Conservation (phyloP, 2,113 vertebrate species). For the Anas platyrhynchos region DNA sequence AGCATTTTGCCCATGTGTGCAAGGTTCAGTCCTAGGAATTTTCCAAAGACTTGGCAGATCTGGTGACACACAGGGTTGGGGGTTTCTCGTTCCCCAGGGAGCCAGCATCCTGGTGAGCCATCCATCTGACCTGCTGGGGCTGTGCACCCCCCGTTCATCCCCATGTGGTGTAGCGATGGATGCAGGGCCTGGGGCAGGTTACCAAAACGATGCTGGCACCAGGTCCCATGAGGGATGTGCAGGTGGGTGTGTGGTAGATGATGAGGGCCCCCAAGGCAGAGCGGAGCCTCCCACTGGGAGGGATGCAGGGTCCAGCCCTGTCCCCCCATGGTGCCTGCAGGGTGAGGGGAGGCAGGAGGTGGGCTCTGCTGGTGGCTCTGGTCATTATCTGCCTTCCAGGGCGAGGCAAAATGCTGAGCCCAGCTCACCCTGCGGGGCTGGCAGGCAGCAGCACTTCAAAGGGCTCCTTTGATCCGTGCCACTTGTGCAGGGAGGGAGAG, state of each 20-base stretch:
- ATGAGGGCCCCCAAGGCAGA: rapidly evolving
- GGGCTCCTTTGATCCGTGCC: constrained; percentile 35
- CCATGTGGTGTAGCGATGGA: too few species aligned
- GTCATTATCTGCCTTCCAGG: not conserved
- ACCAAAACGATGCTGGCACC: too few species aligned
- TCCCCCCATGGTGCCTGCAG: rapidly evolving
- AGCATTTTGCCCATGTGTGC: rapidly evolving
- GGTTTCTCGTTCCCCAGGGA: not conserved
- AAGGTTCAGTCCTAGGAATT: not conserved
- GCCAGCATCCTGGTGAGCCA: too few species aligned
- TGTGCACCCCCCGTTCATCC: too few species aligned
- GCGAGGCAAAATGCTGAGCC: not conserved
- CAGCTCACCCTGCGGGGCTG: not conserved
- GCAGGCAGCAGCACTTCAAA: constrained; percentile 28
- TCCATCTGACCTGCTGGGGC: too few species aligned
- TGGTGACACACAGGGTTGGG: too few species aligned
- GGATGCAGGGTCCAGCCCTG: not conserved
- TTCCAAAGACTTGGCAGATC: too few species aligned
- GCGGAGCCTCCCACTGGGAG: rapidly evolving
- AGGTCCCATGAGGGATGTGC: too few species aligned
- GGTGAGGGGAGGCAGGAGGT: not conserved
- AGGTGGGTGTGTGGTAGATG: not conserved
- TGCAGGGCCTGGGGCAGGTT: too few species aligned
- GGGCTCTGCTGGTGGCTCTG: too few species aligned
- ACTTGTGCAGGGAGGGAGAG: not conserved